Percentiles rank a stretch among this genome's conserved stretches.
These are phyloP conservation scores for Campoplex capitator DNA, from an alignment of 2,888 invertebrate genomes.

Conservation along the genomic window DNA sequence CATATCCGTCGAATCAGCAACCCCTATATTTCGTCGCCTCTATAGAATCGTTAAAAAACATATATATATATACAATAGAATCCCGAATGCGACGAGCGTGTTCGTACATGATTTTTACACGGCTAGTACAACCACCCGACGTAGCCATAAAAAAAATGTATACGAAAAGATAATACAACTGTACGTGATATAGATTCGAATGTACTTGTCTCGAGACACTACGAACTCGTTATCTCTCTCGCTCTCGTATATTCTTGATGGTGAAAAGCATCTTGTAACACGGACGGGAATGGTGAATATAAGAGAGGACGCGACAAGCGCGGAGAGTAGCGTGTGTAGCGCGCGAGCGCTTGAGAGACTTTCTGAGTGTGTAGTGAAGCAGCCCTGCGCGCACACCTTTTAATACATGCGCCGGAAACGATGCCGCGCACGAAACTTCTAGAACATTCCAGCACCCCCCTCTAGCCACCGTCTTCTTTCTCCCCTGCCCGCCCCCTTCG, in stretches of 20 bases:
- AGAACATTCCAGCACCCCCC: slow-evolving; percentile 77
- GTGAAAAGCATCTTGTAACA: background rate
- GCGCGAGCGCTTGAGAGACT: slow-evolving; percentile 16
- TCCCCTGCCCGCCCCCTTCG: slow-evolving; percentile 4
- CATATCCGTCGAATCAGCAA: slow-evolving; percentile 6
- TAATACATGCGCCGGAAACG: slow-evolving; percentile 80
- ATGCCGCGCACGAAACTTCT: slow-evolving; percentile 79
- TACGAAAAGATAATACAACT: background rate
- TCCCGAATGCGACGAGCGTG: background rate
- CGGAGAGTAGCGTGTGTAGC: slow-evolving; percentile 25
- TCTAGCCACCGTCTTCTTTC: slow-evolving; percentile 28
- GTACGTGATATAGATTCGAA: background rate
- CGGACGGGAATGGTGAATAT: background rate
- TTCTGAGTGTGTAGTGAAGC: slow-evolving; percentile 18
- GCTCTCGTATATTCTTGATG: background rate
- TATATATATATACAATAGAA: background rate
- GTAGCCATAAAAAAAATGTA: background rate
- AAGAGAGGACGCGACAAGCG: background rate
- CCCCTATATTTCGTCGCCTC: background rate
- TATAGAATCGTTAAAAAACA: background rate
- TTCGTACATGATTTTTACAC: background rate
- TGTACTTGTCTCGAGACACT: background rate
- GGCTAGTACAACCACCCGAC: slow-evolving; percentile 2
- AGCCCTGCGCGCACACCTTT: slow-evolving; percentile 77
- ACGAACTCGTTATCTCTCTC: background rate